Base-by-base conservation (phyloP, 1,140 invertebrate genomes). In the Drosophila saltans region DNA sequence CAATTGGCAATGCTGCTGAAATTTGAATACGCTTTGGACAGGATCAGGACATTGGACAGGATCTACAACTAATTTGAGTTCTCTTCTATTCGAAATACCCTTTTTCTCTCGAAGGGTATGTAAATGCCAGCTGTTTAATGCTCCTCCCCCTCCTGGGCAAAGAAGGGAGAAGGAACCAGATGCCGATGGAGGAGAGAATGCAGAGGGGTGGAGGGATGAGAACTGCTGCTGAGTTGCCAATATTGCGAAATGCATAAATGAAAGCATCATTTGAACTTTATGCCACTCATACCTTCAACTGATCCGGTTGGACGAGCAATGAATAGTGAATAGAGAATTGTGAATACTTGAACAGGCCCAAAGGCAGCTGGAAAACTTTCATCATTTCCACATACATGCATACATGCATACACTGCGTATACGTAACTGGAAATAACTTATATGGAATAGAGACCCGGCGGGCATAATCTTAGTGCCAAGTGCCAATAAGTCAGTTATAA, bases 401-500 rank as follows among this genome's bases (percentile, higher is more conserved):
- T 43, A 58, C 52, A 43, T n/a, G 33, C 4, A 24, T 9, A 81
- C 71, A 56, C 70, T 80, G 80, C 83, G 83, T 82, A 88, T 88
- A 85, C 79, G 82, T 86, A 79, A 85, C 45, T 52, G 26, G 45
- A 26, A 39, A 58, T 88, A 73, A 71, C 69, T 70, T 78, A 66
- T 52, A 63, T 43, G 40, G 16, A 39, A 48, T 48, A 28, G 56
- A 62, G 65, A 40, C 62, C 26, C 72, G 75, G 84, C 84, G 69
- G 80, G 72, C 84, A 81, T 88, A 86, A 86, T 86, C 73, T 78
- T 69, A 80, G 69, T 88, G 80, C 83, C 84, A 88, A 88, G 84
- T 88, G 83, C 83, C 83, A 88, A 88, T 88, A 88, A 88, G 83
- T 88, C 83, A 83, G 83, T 88, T 89, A 88, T 88, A 88, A 88